phyloP scores from a whole-genome alignment of 2,888 invertebrate genomes.

The Acanthosoma haemorrhoidale region DNA sequence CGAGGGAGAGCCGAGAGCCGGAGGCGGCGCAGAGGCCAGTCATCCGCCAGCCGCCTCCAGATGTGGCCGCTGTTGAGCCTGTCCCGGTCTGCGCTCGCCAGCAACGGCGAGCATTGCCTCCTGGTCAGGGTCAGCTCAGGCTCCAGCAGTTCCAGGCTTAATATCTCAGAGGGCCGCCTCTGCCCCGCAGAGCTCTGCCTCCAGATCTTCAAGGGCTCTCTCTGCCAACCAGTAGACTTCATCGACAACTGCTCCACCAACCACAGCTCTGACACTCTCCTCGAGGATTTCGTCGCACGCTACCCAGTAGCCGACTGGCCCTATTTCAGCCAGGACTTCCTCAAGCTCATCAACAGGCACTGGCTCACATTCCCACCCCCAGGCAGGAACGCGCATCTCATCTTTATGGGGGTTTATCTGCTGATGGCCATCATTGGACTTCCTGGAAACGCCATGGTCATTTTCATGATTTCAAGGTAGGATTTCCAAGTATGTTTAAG shows the following conservation, averaged over 20 bases:
- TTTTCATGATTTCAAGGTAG: conserved; percentile 68
- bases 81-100: no score
- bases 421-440: conserved; percentile 61
- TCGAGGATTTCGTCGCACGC: conserved; percentile 42
- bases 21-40: conserved; percentile 10
- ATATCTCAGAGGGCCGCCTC: background rate
- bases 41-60: background rate
- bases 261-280: background rate
- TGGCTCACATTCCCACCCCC: conserved; percentile 69
- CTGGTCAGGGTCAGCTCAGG: background rate
- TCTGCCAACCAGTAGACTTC: background rate
- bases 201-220: background rate
- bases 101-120: background rate
- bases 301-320: conserved; percentile 52
- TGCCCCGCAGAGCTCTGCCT: background rate
- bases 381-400: conserved; percentile 52
- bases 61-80: background rate
- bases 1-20: background rate
- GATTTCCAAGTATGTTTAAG: no score
- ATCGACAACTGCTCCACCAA: background rate
- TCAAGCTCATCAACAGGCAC: conserved; percentile 60
- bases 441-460: conserved; percentile 64
- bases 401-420: conserved; percentile 58
- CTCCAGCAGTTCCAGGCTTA: background rate
- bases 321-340: conserved; percentile 55